These are phyloP conservation scores for Trichacis sp. DNA, from an alignment of 2,888 invertebrate genomes.

Conservation along the genomic window DNA sequence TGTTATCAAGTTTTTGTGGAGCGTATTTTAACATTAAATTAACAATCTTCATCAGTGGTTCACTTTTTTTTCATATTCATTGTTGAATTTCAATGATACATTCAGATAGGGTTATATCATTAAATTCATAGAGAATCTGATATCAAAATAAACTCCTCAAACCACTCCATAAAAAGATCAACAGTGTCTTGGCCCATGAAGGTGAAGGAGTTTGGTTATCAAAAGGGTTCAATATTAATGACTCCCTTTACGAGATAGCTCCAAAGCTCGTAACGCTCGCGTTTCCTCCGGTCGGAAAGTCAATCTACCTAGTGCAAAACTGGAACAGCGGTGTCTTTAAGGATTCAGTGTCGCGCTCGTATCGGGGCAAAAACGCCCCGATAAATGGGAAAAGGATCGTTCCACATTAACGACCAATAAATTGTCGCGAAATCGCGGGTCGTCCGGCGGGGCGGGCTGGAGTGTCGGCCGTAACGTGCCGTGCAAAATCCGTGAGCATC, in stretches of 20 bases:
- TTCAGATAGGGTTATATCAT: too few species aligned
- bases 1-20: too few species aligned
- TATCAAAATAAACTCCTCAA: not conserved
- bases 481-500: constrained; percentile 53
- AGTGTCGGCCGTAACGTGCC: constrained; percentile 54
- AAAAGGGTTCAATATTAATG: constrained; percentile 23
- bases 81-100: too few species aligned
- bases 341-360: constrained; percentile 23
- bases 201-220: constrained; percentile 10
- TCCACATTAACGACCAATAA: constrained; percentile 52
- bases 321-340: constrained; percentile 32
- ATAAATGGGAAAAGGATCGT: constrained; percentile 40
- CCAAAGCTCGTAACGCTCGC: constrained; percentile 15
- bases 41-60: too few species aligned
- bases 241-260: constrained; percentile 19
- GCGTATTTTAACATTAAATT: too few species aligned
- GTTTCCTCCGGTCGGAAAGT: constrained; percentile 30
- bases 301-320: constrained; percentile 38
- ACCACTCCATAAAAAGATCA: constrained; percentile 32
- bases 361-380: constrained; percentile 32
- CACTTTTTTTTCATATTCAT: too few species aligned
- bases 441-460: constrained; percentile 45
- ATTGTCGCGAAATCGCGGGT: constrained; percentile 49
- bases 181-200: constrained; percentile 3
- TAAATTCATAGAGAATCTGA: too few species aligned